These are phyloP conservation scores for Seriola aureovittata DNA, from an alignment of 2,113 vertebrate genomes.

Conservation along the genomic window DNA sequence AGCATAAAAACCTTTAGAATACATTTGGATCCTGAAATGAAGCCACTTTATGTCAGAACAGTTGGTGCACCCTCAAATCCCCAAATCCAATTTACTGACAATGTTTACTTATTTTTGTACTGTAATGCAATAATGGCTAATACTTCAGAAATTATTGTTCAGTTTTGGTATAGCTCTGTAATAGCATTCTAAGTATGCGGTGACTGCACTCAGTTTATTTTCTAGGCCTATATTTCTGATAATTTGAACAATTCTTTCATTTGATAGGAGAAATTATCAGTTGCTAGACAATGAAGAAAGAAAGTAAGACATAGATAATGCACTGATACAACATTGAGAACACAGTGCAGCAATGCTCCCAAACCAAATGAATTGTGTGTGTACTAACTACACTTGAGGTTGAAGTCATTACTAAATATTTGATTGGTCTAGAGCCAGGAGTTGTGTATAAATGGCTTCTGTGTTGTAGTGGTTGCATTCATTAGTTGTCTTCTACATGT, in stretches of 20 bases:
- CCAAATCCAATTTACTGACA: slow-evolving; percentile 18
- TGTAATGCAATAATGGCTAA: slow-evolving; percentile 12
- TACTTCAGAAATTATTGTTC: slow-evolving; percentile 26
- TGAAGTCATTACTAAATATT: neutral
- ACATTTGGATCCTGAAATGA: slow-evolving; percentile 15
- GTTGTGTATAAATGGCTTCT: neutral
- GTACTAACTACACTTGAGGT: neutral
- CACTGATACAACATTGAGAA: neutral
- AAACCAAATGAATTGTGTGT: neutral
- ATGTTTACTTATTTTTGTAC: slow-evolving; percentile 14
- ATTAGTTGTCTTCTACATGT: neutral
- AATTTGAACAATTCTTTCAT: slow-evolving; percentile 17
- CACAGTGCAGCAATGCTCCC: neutral
- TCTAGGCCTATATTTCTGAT: neutral
- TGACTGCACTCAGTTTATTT: slow-evolving; percentile 6
- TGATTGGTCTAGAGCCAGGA: neutral
- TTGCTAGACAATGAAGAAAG: neutral
- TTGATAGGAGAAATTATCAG: neutral
- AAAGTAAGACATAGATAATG: neutral
- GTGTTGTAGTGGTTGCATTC: neutral
- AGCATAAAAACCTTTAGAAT: slow-evolving; percentile 17
- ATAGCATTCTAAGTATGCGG: neutral
- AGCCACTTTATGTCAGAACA: slow-evolving; percentile 9
- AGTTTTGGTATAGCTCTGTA: slow-evolving; percentile 1
- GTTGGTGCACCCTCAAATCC: slow-evolving; percentile 25